A percentile compares a stretch with the other conserved stretches of the same genome.
phyloP scores from a whole-genome alignment of 2,797 vertebrate species.

The Sebastes minor region DNA sequence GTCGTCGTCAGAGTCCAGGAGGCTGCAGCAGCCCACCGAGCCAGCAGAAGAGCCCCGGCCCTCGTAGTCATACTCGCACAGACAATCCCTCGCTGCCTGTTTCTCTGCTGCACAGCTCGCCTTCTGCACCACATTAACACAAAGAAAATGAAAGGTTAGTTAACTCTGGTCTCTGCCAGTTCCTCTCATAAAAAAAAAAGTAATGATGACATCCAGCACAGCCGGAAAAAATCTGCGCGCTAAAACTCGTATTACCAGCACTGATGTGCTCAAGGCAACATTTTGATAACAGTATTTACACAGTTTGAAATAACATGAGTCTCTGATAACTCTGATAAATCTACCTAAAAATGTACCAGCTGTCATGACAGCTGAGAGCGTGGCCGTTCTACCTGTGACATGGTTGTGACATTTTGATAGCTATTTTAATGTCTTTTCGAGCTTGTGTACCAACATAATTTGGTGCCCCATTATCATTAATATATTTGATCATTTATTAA shows the following conservation, averaged over 20 bases:
- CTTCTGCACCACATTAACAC: constrained; percentile 74
- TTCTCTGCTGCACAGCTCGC: constrained; percentile 63
- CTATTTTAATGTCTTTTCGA: too few relatives aligned
- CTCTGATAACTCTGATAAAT: neutral
- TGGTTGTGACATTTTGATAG: neutral
- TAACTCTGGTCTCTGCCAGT: neutral
- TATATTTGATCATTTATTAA: too few relatives aligned
- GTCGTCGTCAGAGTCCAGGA: constrained; percentile 84
- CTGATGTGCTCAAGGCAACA: neutral
- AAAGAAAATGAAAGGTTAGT: neutral
- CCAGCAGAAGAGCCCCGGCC: constrained; percentile 83
- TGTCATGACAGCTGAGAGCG: neutral
- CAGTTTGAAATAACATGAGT: neutral
- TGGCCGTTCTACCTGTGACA: neutral
- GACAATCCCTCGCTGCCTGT: constrained; percentile 76
- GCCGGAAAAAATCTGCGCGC: neutral
- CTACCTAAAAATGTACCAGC: neutral
- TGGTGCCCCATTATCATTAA: too few relatives aligned
- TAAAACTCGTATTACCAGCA: neutral
- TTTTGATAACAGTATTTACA: neutral
- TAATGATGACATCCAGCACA: neutral
- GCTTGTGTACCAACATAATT: too few relatives aligned
- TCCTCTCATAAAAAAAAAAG: too few relatives aligned
- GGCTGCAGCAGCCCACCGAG: constrained; percentile 89
- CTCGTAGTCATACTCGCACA: constrained; percentile 85